phyloP scores from a whole-genome alignment of 2,888 invertebrate genomes.

The Diarsia dahlii region DNA sequence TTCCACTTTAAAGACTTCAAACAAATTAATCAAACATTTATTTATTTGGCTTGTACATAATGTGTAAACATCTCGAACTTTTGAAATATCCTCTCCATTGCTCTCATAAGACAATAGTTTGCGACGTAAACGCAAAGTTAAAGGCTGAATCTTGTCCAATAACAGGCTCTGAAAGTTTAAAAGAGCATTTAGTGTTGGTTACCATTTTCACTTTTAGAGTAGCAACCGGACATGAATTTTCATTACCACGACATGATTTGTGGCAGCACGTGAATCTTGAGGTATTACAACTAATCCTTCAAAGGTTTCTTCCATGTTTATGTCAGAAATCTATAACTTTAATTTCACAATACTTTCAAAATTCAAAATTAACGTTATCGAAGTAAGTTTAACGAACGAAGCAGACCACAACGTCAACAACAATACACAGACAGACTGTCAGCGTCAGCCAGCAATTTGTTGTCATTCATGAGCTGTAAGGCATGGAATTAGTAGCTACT shows the following conservation, averaged over 20 bases:
- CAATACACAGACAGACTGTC: too few relatives aligned
- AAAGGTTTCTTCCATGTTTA: constrained; percentile 47
- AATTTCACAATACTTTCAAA: constrained; percentile 1
- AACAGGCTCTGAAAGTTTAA: constrained; percentile 76
- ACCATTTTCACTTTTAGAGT: background rate
- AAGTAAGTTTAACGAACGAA: background rate
- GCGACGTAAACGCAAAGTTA: constrained; percentile 73
- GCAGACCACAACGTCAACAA: background rate
- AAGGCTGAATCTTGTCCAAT: constrained; percentile 76
- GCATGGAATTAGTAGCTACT: background rate
- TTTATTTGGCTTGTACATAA: constrained; percentile 85
- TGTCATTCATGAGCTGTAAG: too few relatives aligned
- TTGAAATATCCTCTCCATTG: constrained; percentile 64
- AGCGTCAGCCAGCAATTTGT: background rate
- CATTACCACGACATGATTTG: constrained; percentile 78
- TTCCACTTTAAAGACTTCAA: constrained; percentile 85
- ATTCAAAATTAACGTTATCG: constrained; percentile 36
- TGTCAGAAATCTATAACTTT: background rate
- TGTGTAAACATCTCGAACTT: constrained; percentile 78
- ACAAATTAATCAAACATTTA: constrained; percentile 81
- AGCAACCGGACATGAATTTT: background rate
- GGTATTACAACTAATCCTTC: constrained; percentile 65
- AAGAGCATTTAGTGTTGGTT: background rate
- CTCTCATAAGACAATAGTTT: constrained; percentile 68
- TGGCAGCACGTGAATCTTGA: constrained; percentile 72